phyloP scores from a whole-genome alignment of 2,113 vertebrate species.

The Passerina amoena region DNA sequence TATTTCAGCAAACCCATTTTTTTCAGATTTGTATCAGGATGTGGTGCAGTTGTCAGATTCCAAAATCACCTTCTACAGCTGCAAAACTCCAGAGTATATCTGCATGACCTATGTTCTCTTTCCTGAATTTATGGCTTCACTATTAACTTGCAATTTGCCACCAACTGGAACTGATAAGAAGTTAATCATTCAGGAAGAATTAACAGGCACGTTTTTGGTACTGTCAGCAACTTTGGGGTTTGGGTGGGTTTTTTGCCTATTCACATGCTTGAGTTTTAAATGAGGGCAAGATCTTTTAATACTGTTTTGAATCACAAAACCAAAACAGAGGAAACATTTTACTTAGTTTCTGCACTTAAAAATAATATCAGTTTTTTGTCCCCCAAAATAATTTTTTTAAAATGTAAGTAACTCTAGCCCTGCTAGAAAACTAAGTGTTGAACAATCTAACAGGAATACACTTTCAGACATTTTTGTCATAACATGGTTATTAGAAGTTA shows the following conservation, averaged over 20 bases:
- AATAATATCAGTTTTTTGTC: neutral
- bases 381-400: neutral
- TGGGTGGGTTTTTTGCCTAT: neutral
- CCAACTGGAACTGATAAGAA: neutral
- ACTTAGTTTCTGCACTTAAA: neutral
- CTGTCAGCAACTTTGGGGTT: neutral
- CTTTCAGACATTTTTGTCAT: neutral
- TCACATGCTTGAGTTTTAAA: neutral
- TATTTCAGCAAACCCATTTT: neutral
- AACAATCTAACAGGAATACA: neutral
- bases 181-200: neutral
- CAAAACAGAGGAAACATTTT: neutral
- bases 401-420: neutral
- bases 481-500: neutral
- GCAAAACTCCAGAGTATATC: neutral
- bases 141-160: neutral
- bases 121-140: neutral
- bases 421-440: neutral
- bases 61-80: neutral
- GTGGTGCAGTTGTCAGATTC: neutral
- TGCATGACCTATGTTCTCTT: neutral
- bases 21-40: neutral
- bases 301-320: neutral
- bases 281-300: neutral
- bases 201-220: neutral